These are phyloP conservation scores for fruit fly (Drosophila melanogaster) DNA, from an alignment of 1,140 invertebrate genomes.

Conservation along the genomic window Release_6_plus_ISO1_MT NC_004354.4:5465001-5465500, in stretches of 20 bases:
- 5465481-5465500: slow-evolving; percentile 52
- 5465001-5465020: background rate
- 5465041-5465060: background rate
- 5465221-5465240: slow-evolving; percentile 48
- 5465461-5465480: slow-evolving; percentile 26
- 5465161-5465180: slow-evolving; percentile 6
- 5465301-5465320: slow-evolving; percentile 70
- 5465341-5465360: slow-evolving; percentile 72
- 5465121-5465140: background rate
- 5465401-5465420: background rate
- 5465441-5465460: slow-evolving; percentile 15
- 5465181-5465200: background rate
- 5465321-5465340: slow-evolving; percentile 37
- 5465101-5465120: background rate
- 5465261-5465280: background rate
- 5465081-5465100: no score
- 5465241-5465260: slow-evolving; percentile 21
- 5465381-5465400: slow-evolving; percentile 11
- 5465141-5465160: background rate
- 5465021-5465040: background rate
- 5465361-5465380: slow-evolving; percentile 72
- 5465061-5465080: background rate
- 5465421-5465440: background rate
- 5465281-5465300: slow-evolving; percentile 3
- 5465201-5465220: slow-evolving; percentile 35